phyloP scores from a whole-genome alignment of 1,140 invertebrate genomes.

The Atta texana region DNA sequence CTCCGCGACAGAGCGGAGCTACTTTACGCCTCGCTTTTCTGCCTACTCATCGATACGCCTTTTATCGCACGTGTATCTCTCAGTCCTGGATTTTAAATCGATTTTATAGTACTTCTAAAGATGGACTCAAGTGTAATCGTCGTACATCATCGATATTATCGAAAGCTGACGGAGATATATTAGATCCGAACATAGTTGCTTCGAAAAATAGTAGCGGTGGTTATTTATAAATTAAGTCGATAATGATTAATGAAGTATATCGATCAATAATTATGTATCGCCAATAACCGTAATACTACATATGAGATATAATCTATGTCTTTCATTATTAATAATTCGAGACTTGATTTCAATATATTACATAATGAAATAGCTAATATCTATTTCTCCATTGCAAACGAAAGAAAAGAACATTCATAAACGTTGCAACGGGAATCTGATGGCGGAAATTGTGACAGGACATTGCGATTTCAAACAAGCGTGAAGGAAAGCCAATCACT shows the following conservation, averaged over 20 bases:
- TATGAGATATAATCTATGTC: slow-evolving; percentile 20
- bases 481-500: slow-evolving; percentile 22
- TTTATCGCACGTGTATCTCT: slow-evolving; percentile 39
- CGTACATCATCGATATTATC: slow-evolving; percentile 9
- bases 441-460: background rate
- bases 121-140: background rate
- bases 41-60: slow-evolving; percentile 47
- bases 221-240: slow-evolving; percentile 18
- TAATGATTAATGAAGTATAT: slow-evolving; percentile 28
- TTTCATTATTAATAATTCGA: background rate
- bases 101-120: slow-evolving; percentile 24
- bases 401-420: background rate
- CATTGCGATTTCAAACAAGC: background rate
- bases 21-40: slow-evolving; percentile 37
- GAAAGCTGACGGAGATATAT: slow-evolving; percentile 28
- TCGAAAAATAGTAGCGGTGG: background rate
- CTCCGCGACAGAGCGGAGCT: slow-evolving; percentile 26
- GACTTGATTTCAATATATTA: slow-evolving; percentile 11
- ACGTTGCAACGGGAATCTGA: background rate
- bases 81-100: slow-evolving; percentile 13
- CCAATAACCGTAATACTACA: slow-evolving; percentile 9
- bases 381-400: background rate
- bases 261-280: slow-evolving; percentile 31
- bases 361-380: slow-evolving; percentile 1
- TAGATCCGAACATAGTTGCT: background rate